Evolutionary conservation across 2,797 vertebrate species (phyloP), one percentile per base, ranked within the genome.

Genomic region (Anguilla megastoma): DNA sequence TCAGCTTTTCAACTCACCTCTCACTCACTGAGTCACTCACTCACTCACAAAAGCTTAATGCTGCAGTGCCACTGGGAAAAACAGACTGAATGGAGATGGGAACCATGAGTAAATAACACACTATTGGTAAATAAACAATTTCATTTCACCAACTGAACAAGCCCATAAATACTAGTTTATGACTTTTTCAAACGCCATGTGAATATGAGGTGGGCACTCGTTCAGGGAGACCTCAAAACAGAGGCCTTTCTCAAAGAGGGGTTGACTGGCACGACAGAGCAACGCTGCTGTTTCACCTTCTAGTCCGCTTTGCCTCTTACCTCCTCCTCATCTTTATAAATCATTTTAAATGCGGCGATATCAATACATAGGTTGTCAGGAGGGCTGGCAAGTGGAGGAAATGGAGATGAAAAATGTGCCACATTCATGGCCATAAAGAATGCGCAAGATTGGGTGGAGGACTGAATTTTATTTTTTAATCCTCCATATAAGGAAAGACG

Each of bases 381-480:
- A 36, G 27, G 24, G 7, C 56, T 84, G 54, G 18, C 2, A 21
- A 8, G 36, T 41, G 79, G 48, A 36, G 58, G 24, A 52, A 71
- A 16, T 21, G 76, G 66, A 12, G 33, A 30, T 82, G 86, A 66
- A 48, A 63, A 48, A 48, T 52, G 21, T 48, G 12, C 79, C 86
- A 60, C 33, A 30, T 74, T 85, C 69, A 27, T 88, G 66, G 56
- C 63, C 16, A 83, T 60, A 60, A 48, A 50, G 41, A 71, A 50
- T 56, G 83, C 50, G 87, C 52, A 79, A 80, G 27, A 30, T n/a
- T 7, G 8, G 6, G 66, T 24, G 52, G 48, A 50, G 83, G 87
- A 45, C 63, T 45, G 66, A 58, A 88, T 88, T 85, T 76, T 48
- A 48, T 60, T 85, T 85, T n/a, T 66, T n/a, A n/a, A 66, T 88